Conservation (phyloP, 2,113 vertebrate genomes). For the Isichthys henryi region DNA sequence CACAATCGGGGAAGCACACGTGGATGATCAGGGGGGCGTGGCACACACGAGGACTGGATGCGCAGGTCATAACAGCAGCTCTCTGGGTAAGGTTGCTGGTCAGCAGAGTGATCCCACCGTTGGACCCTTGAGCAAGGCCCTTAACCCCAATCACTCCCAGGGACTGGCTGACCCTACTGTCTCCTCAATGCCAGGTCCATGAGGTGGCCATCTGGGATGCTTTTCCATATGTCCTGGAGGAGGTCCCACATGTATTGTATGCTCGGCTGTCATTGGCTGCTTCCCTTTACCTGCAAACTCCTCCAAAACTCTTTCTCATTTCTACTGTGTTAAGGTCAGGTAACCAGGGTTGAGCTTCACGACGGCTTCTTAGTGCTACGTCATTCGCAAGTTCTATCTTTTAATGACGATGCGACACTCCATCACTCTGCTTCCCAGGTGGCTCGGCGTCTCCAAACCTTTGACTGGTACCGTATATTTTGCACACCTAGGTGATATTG, state of each 20-base stretch:
- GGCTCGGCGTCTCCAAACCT: neutral
- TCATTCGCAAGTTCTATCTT: no score
- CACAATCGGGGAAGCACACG: no score
- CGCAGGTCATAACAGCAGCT: no score
- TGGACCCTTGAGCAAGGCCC: neutral
- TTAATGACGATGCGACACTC: neutral
- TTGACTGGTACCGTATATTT: neutral
- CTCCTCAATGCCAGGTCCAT: neutral
- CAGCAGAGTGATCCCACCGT: neutral
- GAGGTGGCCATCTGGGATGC: neutral
- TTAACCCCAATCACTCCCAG: neutral
- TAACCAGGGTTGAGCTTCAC: neutral
- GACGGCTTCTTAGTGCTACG: no score
- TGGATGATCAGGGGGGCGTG: no score
- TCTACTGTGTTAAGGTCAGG: neutral
- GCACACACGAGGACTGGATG: no score
- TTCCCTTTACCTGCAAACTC: neutral
- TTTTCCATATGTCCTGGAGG: neutral
- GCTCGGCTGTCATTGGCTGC: neutral
- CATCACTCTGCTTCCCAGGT: neutral
- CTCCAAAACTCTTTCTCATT: neutral
- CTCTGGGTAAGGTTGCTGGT: neutral
- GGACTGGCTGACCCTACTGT: neutral
- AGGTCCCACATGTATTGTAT: neutral
- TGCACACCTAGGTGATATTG: neutral